Percentiles rank a stretch among this genome's conserved stretches.
These are phyloP conservation scores for Candidula unifasciata DNA, from an alignment of 2,888 invertebrate genomes.

Conservation along the genomic window DNA sequence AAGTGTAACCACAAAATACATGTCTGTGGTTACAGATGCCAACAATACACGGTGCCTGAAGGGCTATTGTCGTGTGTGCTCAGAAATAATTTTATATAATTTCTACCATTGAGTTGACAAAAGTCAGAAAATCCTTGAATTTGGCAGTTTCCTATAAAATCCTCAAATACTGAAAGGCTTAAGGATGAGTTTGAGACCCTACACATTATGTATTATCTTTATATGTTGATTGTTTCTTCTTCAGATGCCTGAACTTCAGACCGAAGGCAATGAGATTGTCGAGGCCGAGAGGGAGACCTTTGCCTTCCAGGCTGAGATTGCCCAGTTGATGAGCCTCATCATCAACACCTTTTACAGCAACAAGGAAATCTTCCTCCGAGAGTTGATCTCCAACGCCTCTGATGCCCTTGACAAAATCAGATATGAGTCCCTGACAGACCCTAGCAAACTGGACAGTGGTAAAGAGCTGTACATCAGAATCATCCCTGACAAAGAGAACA, in stretches of 20 bases:
- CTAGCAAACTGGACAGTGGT: constrained; percentile 92
- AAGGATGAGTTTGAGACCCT: neutral
- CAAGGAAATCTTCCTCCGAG: constrained; percentile 93
- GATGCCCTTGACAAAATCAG: constrained; percentile 89
- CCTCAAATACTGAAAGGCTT: no score
- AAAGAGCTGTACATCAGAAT: constrained; percentile 98
- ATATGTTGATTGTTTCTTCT: neutral
- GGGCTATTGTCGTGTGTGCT: no score
- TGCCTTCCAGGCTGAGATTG: constrained; percentile 55
- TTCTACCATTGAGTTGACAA: no score
- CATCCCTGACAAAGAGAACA: constrained; percentile 95
- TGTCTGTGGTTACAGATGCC: no score
- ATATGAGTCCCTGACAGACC: constrained; percentile 97
- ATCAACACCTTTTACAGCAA: constrained; percentile 99
- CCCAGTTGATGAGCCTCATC: constrained; percentile 96
- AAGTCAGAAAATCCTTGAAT: no score
- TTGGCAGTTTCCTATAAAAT: no score
- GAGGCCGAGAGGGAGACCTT: constrained; percentile 48
- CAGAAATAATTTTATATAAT: no score
- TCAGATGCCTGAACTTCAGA: constrained; percentile 50
- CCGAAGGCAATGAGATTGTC: constrained; percentile 18
- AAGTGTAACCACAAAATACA: no score
- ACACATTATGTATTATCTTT: neutral
- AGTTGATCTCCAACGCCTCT: constrained; percentile 96
- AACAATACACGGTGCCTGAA: no score